phyloP scores from a whole-genome alignment of 2,113 vertebrate genomes.

The Semicossyphus pulcher region DNA sequence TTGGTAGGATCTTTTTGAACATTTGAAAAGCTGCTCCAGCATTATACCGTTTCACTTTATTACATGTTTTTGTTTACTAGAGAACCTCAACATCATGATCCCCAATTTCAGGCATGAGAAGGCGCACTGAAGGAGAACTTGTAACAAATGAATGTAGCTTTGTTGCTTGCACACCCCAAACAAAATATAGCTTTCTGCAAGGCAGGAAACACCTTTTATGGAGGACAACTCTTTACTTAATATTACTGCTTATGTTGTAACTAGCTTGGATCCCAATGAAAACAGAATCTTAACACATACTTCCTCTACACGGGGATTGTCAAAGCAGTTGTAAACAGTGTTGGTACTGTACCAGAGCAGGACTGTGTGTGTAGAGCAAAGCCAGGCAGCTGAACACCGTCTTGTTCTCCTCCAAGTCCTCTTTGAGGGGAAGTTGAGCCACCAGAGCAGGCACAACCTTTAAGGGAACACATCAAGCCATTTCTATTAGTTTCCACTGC shows the following conservation, averaged over 20 bases:
- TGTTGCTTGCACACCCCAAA: too few relatives aligned
- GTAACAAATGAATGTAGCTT: too few relatives aligned
- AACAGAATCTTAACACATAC: neutral
- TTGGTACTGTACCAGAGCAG: slow-evolving; percentile 65
- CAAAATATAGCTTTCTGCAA: too few relatives aligned
- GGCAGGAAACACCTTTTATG: too few relatives aligned
- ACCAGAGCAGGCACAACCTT: slow-evolving; percentile 89
- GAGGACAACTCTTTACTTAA: too few relatives aligned
- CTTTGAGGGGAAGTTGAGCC: slow-evolving; percentile 85
- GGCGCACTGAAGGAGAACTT: too few relatives aligned
- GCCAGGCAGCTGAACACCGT: slow-evolving; percentile 87
- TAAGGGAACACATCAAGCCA: neutral
- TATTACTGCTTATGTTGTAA: neutral
- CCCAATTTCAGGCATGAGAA: too few relatives aligned
- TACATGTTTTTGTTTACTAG: neutral
- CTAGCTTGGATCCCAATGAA: neutral
- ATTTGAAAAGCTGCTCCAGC: neutral
- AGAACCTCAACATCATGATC: too few relatives aligned
- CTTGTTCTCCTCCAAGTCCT: slow-evolving; percentile 90
- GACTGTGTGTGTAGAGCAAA: slow-evolving; percentile 84
- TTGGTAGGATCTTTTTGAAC: neutral
- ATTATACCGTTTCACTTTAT: too few relatives aligned
- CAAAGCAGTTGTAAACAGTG: neutral
- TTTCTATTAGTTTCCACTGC: too few relatives aligned
- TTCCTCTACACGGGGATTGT: neutral